Base-by-base conservation (phyloP, 1,140 invertebrate genomes). In the Tetramorium simillimum region DNA sequence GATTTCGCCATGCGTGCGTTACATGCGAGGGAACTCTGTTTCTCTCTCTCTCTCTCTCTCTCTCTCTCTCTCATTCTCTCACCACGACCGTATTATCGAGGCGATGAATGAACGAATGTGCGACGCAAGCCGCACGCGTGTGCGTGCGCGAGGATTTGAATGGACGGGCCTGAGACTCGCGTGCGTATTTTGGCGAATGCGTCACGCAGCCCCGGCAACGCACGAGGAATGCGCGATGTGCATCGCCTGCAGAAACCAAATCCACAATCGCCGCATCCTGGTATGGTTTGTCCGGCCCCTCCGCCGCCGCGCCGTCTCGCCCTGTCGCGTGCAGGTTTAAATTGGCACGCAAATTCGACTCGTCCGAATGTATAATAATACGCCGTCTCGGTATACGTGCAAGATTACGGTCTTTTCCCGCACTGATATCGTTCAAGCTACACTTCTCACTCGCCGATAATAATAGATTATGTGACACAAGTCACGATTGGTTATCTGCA, bases 151-250 rank as follows among this genome's bases (percentile, higher is more conserved):
- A 40, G 49, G 16, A 75, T 24, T 43, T 84, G 86, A 87, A 84
- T 84, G 46, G 53, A 51, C 21, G 78, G 21, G 21, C 43, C 14
- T 14, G 56, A 69, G 75, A 62, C 65, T 16, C 7, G 40, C 63
- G 78, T n/a, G 86, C 69, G 80, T 67, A 84, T 87, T 87, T 87
- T 21, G 69, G 78, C 28, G 56, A 63, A 49, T 62, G 69, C 63
- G 85, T 86, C 85, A 86, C 62, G 60, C 62, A 18, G 12, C n/a
- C 58, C 24, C 28, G 75, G 46, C n/a, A 40, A 84, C 69, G 69
- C 58, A 28, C 18, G n/a, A 49, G 80, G 86, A 87, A 87, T 87
- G 67, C 33, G 40, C 63, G 16, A 73, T 87, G 21, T 85, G 86
- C 80, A 78, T 67, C 24, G 49, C 46, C 69, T 16, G 69, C 77